Evolutionary conservation across 2,113 vertebrate species (phyloP).

Genomic region (Synchiropus splendidus): DNA sequence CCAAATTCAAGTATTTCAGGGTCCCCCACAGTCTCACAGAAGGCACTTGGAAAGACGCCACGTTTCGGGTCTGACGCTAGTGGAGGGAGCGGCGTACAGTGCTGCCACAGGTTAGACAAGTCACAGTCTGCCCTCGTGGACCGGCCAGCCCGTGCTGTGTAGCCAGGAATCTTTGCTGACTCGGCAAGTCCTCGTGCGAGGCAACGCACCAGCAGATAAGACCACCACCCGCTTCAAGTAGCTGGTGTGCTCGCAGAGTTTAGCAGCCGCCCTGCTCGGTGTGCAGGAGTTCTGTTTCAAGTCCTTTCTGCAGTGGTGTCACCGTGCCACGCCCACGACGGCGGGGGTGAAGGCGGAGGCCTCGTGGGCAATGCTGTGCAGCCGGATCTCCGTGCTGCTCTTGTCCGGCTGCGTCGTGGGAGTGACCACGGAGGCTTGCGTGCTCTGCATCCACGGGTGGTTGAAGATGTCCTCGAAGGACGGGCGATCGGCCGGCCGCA

Average conservation of each 20-base stretch:
- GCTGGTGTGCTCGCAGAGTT: too few relatives aligned
- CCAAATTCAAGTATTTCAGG: conserved; percentile 60
- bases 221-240: too few relatives aligned
- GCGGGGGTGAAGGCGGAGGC: conserved; percentile 45
- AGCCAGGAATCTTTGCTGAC: too few relatives aligned
- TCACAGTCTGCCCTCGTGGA: neutral
- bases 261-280: too few relatives aligned
- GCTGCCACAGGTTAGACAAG: too few relatives aligned
- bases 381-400: conserved; percentile 71
- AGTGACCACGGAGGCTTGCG: conserved; percentile 46
- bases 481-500: conserved; percentile 80
- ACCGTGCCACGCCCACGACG: conserved; percentile 45
- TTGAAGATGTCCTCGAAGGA: conserved; percentile 88
- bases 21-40: conserved; percentile 41
- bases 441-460: conserved; percentile 85
- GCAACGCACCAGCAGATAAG: too few relatives aligned
- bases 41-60: too few relatives aligned
- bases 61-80: too few relatives aligned
- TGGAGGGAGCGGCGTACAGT: conserved; percentile 15
- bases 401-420: conserved; percentile 38
- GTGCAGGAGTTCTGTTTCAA: too few relatives aligned
- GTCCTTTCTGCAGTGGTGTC: too few relatives aligned
- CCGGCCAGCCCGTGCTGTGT: too few relatives aligned
- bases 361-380: conserved; percentile 81
- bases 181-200: too few relatives aligned